Percentiles rank a stretch among this genome's conserved stretches.
These are phyloP conservation scores for Shinisaurus crocodilurus DNA, from an alignment of 2,113 vertebrate genomes.

Conservation along the genomic window DNA sequence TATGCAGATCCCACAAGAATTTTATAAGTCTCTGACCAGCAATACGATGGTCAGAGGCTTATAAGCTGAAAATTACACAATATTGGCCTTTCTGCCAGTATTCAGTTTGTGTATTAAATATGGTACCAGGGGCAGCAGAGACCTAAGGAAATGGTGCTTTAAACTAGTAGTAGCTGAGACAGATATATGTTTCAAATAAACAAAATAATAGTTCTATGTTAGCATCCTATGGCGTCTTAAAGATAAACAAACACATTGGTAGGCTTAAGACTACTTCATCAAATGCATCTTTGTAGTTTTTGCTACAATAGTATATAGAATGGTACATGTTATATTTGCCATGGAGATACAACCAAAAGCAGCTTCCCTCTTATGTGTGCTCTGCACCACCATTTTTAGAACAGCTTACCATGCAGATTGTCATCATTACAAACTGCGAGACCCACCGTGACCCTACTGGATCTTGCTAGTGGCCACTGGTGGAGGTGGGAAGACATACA, in stretches of 20 bases:
- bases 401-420: neutral
- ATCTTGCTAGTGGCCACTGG: neutral
- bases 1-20: slow-evolving; percentile 22
- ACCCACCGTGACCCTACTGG: neutral
- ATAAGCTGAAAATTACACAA: slow-evolving; percentile 44
- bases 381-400: neutral
- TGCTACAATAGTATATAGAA: neutral
- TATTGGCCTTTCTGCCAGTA: neutral
- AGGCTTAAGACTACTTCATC: neutral
- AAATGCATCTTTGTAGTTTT: neutral
- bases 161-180: neutral
- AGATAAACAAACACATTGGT: neutral
- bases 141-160: neutral
- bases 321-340: neutral
- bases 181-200: neutral
- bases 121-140: fast-evolving
- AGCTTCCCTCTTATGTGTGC: neutral
- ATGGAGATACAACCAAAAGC: neutral
- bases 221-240: neutral
- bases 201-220: fast-evolving
- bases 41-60: slow-evolving; percentile 34
- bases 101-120: neutral
- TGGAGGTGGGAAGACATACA: neutral
- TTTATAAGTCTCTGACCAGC: slow-evolving; percentile 39
- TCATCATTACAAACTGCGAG: neutral